Evolutionary conservation across 2,888 invertebrate genomes (phyloP).

Genomic region (Cheilosia impressa): DNA sequence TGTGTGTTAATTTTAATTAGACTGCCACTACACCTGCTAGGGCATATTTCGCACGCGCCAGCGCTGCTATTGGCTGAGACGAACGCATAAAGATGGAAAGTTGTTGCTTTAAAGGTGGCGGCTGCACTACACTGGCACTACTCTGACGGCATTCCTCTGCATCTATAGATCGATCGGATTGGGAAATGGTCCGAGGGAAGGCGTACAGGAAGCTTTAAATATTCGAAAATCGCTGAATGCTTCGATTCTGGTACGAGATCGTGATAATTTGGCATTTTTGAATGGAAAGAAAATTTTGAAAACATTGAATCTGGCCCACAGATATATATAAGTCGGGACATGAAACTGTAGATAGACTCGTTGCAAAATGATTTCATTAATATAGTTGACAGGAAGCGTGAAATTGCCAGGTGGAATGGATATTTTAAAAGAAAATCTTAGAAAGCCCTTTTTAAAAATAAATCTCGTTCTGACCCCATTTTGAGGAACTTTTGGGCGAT

Average conservation of each 20-base stretch:
- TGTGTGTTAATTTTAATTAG: slow-evolving; percentile 50
- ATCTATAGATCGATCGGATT: not conserved
- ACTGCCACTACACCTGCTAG: slow-evolving; percentile 59
- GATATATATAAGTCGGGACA: too few relatives aligned
- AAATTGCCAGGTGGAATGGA: too few relatives aligned
- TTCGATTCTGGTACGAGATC: not conserved
- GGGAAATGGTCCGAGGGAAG: not conserved
- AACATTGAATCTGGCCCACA: too few relatives aligned
- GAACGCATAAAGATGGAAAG: slow-evolving; percentile 7
- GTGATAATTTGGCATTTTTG: not conserved
- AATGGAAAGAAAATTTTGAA: not conserved
- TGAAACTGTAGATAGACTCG: too few relatives aligned
- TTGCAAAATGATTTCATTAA: too few relatives aligned
- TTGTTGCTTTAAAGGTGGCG: not conserved
- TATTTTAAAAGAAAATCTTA: too few relatives aligned
- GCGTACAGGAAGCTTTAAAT: not conserved
- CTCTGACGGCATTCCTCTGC: not conserved
- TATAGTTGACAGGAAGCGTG: too few relatives aligned
- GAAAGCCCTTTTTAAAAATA: too few relatives aligned
- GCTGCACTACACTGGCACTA: not conserved
- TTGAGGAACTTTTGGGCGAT: too few relatives aligned
- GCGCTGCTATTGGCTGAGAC: slow-evolving; percentile 8
- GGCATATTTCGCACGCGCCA: slow-evolving; percentile 56
- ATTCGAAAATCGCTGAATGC: not conserved
- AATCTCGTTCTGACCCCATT: too few relatives aligned